These are phyloP conservation scores for Thalassophryne amazonica DNA, from an alignment of 2,797 vertebrate species.

Conservation along the genomic window DNA sequence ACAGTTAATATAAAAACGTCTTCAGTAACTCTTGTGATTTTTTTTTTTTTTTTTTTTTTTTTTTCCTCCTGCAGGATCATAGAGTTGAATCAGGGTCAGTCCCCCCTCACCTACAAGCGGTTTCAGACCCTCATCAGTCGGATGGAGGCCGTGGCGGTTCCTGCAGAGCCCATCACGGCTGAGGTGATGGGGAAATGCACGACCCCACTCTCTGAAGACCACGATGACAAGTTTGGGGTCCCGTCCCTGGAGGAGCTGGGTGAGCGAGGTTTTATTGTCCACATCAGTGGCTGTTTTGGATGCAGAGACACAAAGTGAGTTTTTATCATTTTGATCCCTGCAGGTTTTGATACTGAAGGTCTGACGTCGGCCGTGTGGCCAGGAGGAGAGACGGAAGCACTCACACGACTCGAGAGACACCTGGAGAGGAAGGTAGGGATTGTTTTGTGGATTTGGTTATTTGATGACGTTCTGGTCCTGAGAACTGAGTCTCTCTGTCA, in stretches of 20 bases:
- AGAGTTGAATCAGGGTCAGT: slow-evolving; percentile 93
- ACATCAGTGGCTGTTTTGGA: too few species aligned
- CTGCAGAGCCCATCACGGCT: slow-evolving; percentile 88
- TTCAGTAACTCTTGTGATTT: too few species aligned
- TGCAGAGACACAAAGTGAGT: too few species aligned
- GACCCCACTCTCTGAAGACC: slow-evolving; percentile 90
- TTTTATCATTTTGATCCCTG: slow-evolving; percentile 5
- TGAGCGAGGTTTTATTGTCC: slow-evolving; percentile 63
- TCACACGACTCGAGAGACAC: slow-evolving; percentile 93
- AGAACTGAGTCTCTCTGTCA: too few species aligned
- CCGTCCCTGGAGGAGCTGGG: slow-evolving; percentile 96
- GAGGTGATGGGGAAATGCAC: slow-evolving; percentile 87
- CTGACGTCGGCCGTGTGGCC: slow-evolving; percentile 94
- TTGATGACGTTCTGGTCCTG: too few species aligned
- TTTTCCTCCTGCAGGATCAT: slow-evolving; percentile 83
- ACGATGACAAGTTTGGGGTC: slow-evolving; percentile 94
- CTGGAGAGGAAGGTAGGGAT: slow-evolving; percentile 94
- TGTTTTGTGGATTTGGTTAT: too few species aligned
- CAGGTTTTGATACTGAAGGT: slow-evolving; percentile 96
- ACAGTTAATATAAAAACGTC: too few species aligned
- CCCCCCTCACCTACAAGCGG: slow-evolving; percentile 95
- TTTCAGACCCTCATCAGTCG: slow-evolving; percentile 96
- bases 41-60: neutral
- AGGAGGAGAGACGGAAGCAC: slow-evolving; percentile 94
- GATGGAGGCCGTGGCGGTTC: slow-evolving; percentile 90